These are phyloP conservation scores for Pemphigus obesinymphae DNA, from an alignment of 1,140 invertebrate species.

Conservation along the genomic window DNA sequence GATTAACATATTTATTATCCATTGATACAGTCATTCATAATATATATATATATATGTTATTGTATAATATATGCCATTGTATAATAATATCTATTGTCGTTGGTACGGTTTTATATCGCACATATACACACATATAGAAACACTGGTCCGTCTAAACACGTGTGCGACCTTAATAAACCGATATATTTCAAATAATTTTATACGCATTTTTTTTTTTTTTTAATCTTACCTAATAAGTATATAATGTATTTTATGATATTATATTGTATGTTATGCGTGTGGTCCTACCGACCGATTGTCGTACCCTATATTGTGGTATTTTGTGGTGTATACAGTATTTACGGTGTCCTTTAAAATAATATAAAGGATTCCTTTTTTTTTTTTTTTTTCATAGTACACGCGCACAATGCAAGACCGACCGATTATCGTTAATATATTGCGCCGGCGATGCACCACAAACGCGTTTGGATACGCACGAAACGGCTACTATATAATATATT, in stretches of 20 bases:
- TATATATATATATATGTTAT: too few species aligned
- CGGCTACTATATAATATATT: not conserved
- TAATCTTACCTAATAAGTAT: not conserved
- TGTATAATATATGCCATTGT: too few species aligned
- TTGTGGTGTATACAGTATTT: not conserved
- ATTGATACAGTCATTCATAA: not conserved
- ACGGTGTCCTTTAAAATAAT: too few species aligned
- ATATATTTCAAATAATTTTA: not conserved
- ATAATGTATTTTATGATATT: too few species aligned
- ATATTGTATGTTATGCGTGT: too few species aligned
- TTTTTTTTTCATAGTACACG: too few species aligned
- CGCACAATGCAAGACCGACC: too few species aligned
- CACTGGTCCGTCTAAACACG: not conserved
- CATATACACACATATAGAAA: not conserved
- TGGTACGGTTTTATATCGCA: not conserved
- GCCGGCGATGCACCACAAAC: not conserved
- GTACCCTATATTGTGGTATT: not conserved
- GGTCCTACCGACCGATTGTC: too few species aligned
- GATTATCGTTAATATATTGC: not conserved
- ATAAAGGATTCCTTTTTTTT: too few species aligned
- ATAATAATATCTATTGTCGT: not conserved
- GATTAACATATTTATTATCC: constrained; percentile 1
- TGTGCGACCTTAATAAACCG: constrained; percentile 6
- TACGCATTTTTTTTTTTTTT: too few species aligned
- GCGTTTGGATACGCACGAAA: too few species aligned